phyloP scores from a whole-genome alignment of 2,113 vertebrate species.

The Bubo bubo region DNA sequence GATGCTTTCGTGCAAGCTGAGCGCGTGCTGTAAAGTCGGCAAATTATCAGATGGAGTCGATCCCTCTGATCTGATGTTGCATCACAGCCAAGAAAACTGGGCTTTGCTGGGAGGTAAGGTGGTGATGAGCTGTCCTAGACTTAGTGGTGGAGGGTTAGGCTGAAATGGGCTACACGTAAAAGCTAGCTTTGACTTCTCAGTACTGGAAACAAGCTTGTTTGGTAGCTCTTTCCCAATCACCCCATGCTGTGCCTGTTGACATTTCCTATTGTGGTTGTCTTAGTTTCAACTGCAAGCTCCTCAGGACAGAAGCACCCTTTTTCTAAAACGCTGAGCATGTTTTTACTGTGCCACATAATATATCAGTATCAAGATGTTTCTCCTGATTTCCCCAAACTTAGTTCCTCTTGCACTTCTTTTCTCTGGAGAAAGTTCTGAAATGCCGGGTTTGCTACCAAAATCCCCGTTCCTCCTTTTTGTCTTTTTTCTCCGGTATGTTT shows the following conservation, averaged over 20 bases:
- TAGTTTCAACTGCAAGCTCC: not conserved
- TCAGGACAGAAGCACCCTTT: not conserved
- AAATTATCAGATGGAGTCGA: not conserved
- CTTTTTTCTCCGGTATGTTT: not conserved
- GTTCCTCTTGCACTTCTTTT: not conserved
- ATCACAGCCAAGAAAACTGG: not conserved
- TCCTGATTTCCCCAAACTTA: not conserved
- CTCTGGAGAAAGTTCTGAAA: not conserved
- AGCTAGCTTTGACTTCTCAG: not conserved
- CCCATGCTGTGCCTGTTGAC: not conserved
- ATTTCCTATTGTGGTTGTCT: not conserved
- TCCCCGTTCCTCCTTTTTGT: not conserved
- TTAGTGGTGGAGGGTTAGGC: not conserved
- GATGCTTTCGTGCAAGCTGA: not conserved
- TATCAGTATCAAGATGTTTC: not conserved
- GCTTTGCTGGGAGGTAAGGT: not conserved
- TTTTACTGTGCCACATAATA: rapidly evolving
- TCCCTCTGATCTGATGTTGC: not conserved
- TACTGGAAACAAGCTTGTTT: not conserved
- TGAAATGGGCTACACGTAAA: not conserved
- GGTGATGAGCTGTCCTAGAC: not conserved
- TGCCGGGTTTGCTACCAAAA: not conserved
- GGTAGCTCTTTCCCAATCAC: not conserved
- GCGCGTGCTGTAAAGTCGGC: not conserved
- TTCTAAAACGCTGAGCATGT: not conserved